These are phyloP conservation scores for Salvelinus alpinus DNA, from an alignment of 2,113 vertebrate genomes.

Conservation along the genomic window DNA sequence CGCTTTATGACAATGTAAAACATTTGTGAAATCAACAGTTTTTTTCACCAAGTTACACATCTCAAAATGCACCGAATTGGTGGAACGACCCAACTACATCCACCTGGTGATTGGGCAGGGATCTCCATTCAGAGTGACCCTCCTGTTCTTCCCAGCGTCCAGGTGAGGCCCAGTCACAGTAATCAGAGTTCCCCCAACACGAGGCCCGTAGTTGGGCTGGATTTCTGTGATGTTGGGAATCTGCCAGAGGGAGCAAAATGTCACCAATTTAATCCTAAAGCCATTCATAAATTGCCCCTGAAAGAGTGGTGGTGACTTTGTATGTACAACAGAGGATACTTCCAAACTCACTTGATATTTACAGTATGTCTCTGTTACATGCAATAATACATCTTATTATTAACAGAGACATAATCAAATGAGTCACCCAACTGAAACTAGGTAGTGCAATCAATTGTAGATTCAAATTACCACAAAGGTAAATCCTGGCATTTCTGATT, in stretches of 20 bases:
- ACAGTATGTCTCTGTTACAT: neutral
- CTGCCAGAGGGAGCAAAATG: constrained; percentile 59
- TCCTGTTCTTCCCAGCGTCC: constrained; percentile 76
- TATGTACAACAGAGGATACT: neutral
- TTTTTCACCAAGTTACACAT: constrained; percentile 33
- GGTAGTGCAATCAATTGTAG: neutral
- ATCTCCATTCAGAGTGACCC: constrained; percentile 80
- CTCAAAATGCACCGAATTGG: too few species aligned
- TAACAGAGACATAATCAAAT: neutral
- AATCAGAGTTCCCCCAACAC: constrained; percentile 83
- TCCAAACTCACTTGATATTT: neutral
- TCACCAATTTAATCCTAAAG: neutral
- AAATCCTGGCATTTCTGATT: constrained; percentile 77
- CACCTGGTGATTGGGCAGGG: constrained; percentile 77
- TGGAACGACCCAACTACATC: too few species aligned
- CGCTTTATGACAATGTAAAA: too few species aligned
- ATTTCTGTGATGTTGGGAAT: constrained; percentile 80
- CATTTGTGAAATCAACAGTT: constrained; percentile 63
- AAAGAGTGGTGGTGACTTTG: neutral
- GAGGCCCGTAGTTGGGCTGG: constrained; percentile 85
- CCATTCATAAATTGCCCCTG: neutral
- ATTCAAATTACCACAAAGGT: constrained; percentile 79
- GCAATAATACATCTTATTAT: neutral
- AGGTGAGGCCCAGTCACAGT: constrained; percentile 81
- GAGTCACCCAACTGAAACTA: neutral